These are phyloP conservation scores for Nyctibius bracteatus DNA, from an alignment of 2,113 vertebrate genomes.

Conservation along the genomic window DNA sequence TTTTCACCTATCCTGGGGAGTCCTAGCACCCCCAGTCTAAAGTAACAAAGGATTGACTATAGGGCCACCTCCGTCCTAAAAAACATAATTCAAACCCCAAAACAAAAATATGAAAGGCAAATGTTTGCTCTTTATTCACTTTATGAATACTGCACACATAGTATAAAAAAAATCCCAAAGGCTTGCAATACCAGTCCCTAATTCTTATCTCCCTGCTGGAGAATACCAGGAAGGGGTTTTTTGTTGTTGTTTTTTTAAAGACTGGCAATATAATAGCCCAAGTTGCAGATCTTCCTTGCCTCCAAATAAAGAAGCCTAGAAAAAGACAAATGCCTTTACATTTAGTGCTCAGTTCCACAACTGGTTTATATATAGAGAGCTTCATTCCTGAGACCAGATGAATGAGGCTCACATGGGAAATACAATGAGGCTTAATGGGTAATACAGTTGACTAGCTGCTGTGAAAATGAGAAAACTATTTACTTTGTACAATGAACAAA, in stretches of 20 bases:
- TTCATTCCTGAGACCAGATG: not conserved
- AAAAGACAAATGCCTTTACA: not conserved
- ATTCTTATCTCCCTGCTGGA: not conserved
- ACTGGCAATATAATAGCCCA: not conserved
- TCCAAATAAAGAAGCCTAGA: not conserved
- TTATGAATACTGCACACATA: not conserved
- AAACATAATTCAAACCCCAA: not conserved
- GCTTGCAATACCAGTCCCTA: not conserved
- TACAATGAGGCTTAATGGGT: not conserved
- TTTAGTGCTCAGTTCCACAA: not conserved
- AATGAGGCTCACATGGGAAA: too few relatives aligned
- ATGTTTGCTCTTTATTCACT: not conserved
- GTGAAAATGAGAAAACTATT: not conserved
- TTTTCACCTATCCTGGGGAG: not conserved
- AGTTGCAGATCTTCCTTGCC: not conserved
- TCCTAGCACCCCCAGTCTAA: not conserved
- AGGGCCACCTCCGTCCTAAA: not conserved
- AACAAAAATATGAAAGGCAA: not conserved
- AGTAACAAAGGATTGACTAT: not conserved
- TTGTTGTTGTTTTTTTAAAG: not conserved
- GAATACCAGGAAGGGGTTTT: not conserved
- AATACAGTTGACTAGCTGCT: not conserved
- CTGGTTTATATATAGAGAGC: not conserved
- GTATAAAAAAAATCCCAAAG: not conserved
- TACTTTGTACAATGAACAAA: constrained; percentile 12